phyloP scores from a whole-genome alignment of 2,888 invertebrate species.

The Apamea anceps region DNA sequence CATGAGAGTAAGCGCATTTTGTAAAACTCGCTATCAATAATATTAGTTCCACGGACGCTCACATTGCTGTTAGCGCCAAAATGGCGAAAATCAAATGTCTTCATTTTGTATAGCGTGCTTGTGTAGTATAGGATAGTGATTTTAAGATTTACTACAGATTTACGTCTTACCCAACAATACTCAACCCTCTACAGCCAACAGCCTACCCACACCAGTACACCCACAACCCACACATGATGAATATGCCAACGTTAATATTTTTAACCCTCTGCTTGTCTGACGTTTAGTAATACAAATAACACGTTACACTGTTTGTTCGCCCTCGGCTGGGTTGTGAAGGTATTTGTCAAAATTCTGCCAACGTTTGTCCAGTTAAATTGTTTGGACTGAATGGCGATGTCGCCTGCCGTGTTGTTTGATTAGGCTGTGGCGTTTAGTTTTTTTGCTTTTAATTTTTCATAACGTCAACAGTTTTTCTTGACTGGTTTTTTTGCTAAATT shows the following conservation, averaged over 20 bases:
- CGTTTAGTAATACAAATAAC: slow-evolving; percentile 65
- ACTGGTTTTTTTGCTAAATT: neutral
- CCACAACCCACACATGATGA: slow-evolving; percentile 31
- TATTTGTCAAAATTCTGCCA: slow-evolving; percentile 64
- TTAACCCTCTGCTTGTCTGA: slow-evolving; percentile 56
- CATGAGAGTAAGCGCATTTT: no score
- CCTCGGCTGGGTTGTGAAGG: slow-evolving; percentile 22
- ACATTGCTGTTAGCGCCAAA: no score
- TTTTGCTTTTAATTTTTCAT: slow-evolving; percentile 25
- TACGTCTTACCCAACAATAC: slow-evolving; percentile 8
- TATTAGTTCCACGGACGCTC: no score
- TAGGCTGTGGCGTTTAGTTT: slow-evolving; percentile 42
- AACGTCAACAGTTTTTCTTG: slow-evolving; percentile 41
- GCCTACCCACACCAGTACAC: neutral
- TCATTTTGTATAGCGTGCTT: no score
- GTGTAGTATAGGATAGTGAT: no score
- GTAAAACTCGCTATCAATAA: no score
- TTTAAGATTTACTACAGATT: neutral
- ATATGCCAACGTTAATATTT: slow-evolving; percentile 55
- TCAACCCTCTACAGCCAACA: slow-evolving; percentile 4
- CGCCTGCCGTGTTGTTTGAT: slow-evolving; percentile 44
- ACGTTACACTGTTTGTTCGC: slow-evolving; percentile 52
- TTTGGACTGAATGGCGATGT: slow-evolving; percentile 29
- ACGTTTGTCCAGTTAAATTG: slow-evolving; percentile 54
- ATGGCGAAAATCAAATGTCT: no score